Evolutionary conservation across 30 jellyfish, hydroid and myxozoan genomes (phyloP), one percentile per base, ranked within the genome.

Genomic region (Pelagia noctiluca): DNA sequence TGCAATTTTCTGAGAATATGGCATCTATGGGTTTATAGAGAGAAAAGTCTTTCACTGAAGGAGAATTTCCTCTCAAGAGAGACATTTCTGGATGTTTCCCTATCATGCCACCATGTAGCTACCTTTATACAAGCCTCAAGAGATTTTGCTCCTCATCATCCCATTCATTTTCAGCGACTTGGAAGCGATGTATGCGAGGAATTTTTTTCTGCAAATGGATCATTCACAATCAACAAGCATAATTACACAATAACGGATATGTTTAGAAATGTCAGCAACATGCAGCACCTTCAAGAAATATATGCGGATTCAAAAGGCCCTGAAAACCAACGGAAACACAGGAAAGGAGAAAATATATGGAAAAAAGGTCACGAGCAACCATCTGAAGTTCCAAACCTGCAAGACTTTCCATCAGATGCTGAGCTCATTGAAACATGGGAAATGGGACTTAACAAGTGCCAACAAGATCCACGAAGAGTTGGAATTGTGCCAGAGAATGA

Each of bases 101-200:
- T 42, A 16, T 42, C 57, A 42, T 42, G 57, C 57, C 57, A 42
- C 57, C 57, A 42, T 42, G 16, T 42, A 8, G 57, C 16, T 5
- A 8, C 16, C 12, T 5, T 42, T 16, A 42, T 42, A 8, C 8
- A 42, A 16, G 57, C 57, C 57, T 42, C 57, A 42, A 42, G 57
- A 42, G 57, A 42, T 5, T 42, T 42, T 16, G 57, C 57, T 42
- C 57, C 16, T 8, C 8, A 42, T 8, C 57, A 42, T 42, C 12
- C 57, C 8, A 42, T 42, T 16, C 16, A 16, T 16, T 42, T 8
- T 42, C 57, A 42, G 16, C 57, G 57, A 5, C 16, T 42, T 42
- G 57, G 57, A 42, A 42, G 57, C 16, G 57, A 42, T 42, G 57
- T 42, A 16, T 42, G 57, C 57, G 57, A 42, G 57, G 57, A 42